Evolutionary conservation across 1,140 invertebrate genomes (phyloP).

Genomic region (Psix sp.): DNA sequence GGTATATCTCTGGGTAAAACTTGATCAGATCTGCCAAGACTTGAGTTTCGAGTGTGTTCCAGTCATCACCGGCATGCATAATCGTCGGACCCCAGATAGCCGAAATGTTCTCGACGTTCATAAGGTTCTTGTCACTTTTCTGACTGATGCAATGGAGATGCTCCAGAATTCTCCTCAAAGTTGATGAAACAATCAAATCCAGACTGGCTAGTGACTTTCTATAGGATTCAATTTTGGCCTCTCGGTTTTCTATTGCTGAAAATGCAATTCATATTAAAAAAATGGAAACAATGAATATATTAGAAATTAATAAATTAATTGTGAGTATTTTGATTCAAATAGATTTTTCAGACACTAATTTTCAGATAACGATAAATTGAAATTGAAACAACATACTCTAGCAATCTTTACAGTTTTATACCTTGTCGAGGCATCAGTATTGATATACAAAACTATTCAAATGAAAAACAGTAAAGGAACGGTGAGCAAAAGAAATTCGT

Average conservation of each 20-base stretch:
- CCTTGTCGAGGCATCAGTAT: too few relatives aligned
- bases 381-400: too few relatives aligned
- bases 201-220: slow-evolving; percentile 82
- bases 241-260: slow-evolving; percentile 76
- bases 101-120: slow-evolving; percentile 88
- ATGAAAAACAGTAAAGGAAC: too few relatives aligned
- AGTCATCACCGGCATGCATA: slow-evolving; percentile 83
- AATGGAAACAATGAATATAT: too few relatives aligned
- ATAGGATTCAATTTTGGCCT: slow-evolving; percentile 79
- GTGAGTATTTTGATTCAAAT: too few relatives aligned
- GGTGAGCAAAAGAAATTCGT: too few relatives aligned
- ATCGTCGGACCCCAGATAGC: slow-evolving; percentile 90
- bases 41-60: slow-evolving; percentile 81
- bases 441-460: too few relatives aligned
- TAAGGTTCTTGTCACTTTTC: slow-evolving; percentile 85
- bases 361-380: too few relatives aligned
- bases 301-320: too few relatives aligned
- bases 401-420: too few relatives aligned
- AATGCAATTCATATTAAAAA: slow-evolving; percentile 2
- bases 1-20: slow-evolving; percentile 80
- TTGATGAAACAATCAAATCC: slow-evolving; percentile 83
- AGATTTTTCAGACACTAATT: too few relatives aligned
- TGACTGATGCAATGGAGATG: slow-evolving; percentile 89
- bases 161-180: slow-evolving; percentile 84
- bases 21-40: slow-evolving; percentile 84